Evolutionary conservation across 2,113 vertebrate genomes (phyloP), one percentile per base, ranked within the genome.

Genomic region (Acanthochromis polyacanthus): DNA sequence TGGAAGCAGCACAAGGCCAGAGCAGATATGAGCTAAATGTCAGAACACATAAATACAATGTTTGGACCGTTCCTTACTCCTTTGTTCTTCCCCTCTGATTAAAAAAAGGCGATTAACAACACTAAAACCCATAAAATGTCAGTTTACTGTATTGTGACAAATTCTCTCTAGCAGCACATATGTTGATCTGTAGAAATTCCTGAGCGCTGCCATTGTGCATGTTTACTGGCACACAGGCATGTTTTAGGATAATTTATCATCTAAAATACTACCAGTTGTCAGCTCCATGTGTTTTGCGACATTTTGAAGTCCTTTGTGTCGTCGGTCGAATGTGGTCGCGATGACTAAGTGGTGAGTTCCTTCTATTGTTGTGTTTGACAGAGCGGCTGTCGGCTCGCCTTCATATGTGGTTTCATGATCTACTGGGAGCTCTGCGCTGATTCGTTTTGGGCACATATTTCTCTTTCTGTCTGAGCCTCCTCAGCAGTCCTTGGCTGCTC

Each of bases 361-460:
- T 71, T 48, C 64, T 63, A 67, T 82, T 75, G 73, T 80, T 45
- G 40, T 8, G 14, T 81, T 40, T 46, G 74, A 80, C 57, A 25
- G 78, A 78, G 38, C 71, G 40, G 78, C 71, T 76, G 74, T 68
- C 85, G 38, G 46, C 74, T 78, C 57, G 32, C 68, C 74, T 72
- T 78, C 58, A 72, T 12, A 60, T 80, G 77, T 76, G 85, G 62
- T 58, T 85, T 81, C 50, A 20, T 76, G 74, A 84, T 82, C 23
- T 38, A 25, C 36, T 52, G 23, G 2, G n/a, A 43, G 60, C 67
- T 57, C 66, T 36, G 43, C 16, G 56, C 4, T n/a, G 20, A 15
- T 60, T 55, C 45, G 38, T 50, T 46, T n/a, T 38, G 20, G 5
- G 30, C 67, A 57, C 52, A 45, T 53, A 32, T 32, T 67, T 67